Conservation (phyloP, 2,797 vertebrate genomes). For the Mormyrops attenuatus region DNA sequence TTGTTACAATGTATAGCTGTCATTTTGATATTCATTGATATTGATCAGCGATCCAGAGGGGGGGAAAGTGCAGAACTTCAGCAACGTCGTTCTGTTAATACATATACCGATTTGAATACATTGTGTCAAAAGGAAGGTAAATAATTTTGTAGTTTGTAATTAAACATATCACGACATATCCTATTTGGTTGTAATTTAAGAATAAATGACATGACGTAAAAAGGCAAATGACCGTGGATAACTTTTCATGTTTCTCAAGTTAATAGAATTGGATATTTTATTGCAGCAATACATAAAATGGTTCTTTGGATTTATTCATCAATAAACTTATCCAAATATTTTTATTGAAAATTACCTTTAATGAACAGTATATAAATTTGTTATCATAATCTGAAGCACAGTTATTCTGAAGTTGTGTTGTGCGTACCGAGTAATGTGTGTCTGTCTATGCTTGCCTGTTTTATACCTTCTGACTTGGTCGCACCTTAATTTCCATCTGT, state of each 20-base stretch:
- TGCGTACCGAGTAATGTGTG: neutral
- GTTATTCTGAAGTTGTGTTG: neutral
- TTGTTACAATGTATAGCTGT: neutral
- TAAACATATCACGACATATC: neutral
- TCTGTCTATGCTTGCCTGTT: neutral
- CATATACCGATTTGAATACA: neutral
- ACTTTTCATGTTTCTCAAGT: neutral
- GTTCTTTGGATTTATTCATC: neutral
- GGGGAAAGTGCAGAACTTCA: neutral
- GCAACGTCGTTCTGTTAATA: neutral
- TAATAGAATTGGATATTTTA: neutral
- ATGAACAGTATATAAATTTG: neutral
- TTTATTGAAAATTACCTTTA: neutral
- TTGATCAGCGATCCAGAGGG: neutral
- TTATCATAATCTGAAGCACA: neutral
- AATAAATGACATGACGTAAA: neutral
- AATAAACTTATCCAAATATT: neutral
- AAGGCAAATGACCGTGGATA: neutral
- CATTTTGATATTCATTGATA: neutral
- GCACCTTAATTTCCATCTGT: neutral
- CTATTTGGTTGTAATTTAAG: neutral
- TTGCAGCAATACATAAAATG: neutral
- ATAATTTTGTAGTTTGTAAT: neutral
- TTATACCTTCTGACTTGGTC: neutral
- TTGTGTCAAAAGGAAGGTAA: neutral